These are phyloP conservation scores for Plagiodera versicolora DNA, from an alignment of 2,888 invertebrate species.

Conservation along the genomic window DNA sequence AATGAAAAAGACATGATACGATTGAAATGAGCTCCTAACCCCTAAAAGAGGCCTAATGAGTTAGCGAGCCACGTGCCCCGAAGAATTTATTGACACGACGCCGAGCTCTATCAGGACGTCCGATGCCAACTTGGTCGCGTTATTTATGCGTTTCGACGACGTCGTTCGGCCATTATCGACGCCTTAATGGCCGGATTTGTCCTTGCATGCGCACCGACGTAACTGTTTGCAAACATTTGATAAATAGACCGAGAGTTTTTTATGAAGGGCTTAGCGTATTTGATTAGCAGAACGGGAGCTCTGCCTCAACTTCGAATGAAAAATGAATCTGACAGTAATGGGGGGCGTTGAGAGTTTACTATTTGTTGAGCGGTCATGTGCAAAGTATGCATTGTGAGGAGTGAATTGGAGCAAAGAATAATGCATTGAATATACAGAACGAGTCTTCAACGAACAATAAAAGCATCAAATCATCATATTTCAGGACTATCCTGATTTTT, in stretches of 20 bases:
- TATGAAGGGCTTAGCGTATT: constrained; percentile 37
- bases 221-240: constrained; percentile 56
- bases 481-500: too few species aligned
- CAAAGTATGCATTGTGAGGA: background rate
- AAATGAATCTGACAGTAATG: background rate
- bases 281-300: constrained; percentile 37
- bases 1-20: constrained; percentile 29
- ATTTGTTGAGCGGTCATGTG: background rate
- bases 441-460: too few species aligned
- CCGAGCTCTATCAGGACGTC: constrained; percentile 49
- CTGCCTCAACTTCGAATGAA: constrained; percentile 12
- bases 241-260: constrained; percentile 50
- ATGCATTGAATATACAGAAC: too few species aligned
- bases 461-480: too few species aligned
- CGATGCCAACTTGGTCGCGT: constrained; percentile 45
- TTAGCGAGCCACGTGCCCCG: constrained; percentile 23
- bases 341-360: background rate
- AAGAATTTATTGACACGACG: constrained; percentile 28
- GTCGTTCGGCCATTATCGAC: constrained; percentile 55
- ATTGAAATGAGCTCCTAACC: constrained; percentile 24
- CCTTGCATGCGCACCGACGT: constrained; percentile 52
- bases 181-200: constrained; percentile 57
- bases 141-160: constrained; percentile 56
- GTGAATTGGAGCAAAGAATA: background rate
- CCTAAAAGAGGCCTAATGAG: constrained; percentile 28